Evolutionary conservation across 2,888 invertebrate genomes (phyloP), one percentile per base, ranked within the genome.

Genomic region (Gordius sp.): DNA sequence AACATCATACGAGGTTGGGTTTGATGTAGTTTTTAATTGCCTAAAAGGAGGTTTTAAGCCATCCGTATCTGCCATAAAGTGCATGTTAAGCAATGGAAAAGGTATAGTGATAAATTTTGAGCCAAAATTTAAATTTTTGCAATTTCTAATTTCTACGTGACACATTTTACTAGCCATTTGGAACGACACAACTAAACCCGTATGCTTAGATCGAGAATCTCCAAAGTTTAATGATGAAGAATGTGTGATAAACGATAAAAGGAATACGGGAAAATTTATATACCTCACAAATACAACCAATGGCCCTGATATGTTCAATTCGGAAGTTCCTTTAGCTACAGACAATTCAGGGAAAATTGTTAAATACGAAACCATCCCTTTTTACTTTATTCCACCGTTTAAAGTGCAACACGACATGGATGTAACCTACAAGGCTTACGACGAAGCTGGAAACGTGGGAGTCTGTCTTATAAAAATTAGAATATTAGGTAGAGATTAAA

Each of bases 401-500:
- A 8, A 47, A 4, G 24, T 20, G 8, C 24, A 62, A 8, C 56
- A 57, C 41, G 85, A 87, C 62, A 82, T 82, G 65, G 81, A 84
- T 27, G 83, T 89, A 0, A 81, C 84, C 72, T 93, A 89, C 65
- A 81, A 87, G 1, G 93, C 91, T 1, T 91, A 84, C 65, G 93
- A 93, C 71, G 85, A 83, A 64, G 89, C 89, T 66, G 89, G 89
- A 62, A 93, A 93, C 66, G 86, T 86, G 16, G 93, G 89, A 16
- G 85, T 86, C 66, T 93, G 93, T 66, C 82, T 83, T 73, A 85
- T 93, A 28, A 85, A 86, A 64, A 84, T 93, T 28, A 84, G 66
- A 58, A 63, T 66, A 13, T 58, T 58, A 8, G 75, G 75, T 75
- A 65, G 62, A 65, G 8, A 13, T 33, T 33, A n/a, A 8, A 33